A percentile compares a stretch with the other conserved stretches of the same genome.
These are phyloP conservation scores for Thripadectes ignobilis DNA, from an alignment of 2,797 vertebrate species.

Conservation along the genomic window DNA sequence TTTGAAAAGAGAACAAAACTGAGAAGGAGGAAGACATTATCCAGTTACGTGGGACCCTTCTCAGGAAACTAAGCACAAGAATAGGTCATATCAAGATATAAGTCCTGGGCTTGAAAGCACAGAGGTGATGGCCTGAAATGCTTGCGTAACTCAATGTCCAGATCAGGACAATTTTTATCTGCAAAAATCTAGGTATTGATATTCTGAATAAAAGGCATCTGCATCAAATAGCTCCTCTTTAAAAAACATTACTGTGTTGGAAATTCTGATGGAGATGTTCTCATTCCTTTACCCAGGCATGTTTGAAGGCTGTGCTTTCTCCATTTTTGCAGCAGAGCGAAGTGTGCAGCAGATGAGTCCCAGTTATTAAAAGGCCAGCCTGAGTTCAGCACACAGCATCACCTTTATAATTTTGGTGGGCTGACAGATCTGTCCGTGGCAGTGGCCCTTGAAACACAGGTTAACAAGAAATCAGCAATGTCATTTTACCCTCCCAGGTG, in stretches of 20 bases:
- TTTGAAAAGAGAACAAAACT: not conserved
- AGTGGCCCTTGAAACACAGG: fast-evolving
- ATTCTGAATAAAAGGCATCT: not conserved
- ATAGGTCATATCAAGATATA: not conserved
- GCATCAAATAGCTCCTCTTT: not conserved
- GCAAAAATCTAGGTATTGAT: not conserved
- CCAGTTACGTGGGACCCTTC: not conserved
- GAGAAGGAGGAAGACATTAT: not conserved
- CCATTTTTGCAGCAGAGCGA: not conserved
- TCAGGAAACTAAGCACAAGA: not conserved
- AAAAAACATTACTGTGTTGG: not conserved
- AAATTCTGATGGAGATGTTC: not conserved
- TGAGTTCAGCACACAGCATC: not conserved
- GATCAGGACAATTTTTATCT: not conserved
- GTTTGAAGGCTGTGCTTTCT: not conserved
- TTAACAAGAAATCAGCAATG: not conserved
- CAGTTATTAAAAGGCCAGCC: not conserved
- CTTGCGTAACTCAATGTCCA: not conserved
- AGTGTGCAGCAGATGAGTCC: not conserved
- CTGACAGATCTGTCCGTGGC: not conserved
- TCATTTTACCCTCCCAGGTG: fast-evolving
- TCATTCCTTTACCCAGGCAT: not conserved
- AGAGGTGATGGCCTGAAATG: not conserved
- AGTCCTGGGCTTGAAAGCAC: not conserved
- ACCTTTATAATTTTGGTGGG: not conserved